Base-by-base conservation (phyloP, 2,797 vertebrate species). In the Sebastiscus albofasciatus region DNA sequence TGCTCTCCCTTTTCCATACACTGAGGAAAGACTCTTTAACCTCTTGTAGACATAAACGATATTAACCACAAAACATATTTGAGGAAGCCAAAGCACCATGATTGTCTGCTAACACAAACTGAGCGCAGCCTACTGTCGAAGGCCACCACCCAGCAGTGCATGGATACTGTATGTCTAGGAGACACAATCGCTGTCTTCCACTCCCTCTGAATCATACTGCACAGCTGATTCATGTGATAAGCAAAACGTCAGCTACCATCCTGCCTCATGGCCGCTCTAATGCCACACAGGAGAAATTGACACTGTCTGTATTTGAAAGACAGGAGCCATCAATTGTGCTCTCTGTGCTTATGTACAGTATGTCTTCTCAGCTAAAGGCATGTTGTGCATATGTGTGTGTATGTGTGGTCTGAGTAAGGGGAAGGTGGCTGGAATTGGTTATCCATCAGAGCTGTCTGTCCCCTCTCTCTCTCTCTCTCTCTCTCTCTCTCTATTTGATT, bases 151-250 rank as follows among this genome's bases (percentile, higher is more conserved):
- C 62, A 55, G 24, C 31, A 61, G 67, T 71, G 67, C 42, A 59
- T 72, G 27, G 64, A 83, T 49, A 54, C 33, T 9, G 10, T 14
- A 42, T 29, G 62, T 76, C 72, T 24, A 42, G 33, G 49, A 65
- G 33, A 79, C 52, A 72, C 72, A 79, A 72, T 84, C 72, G 61
- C 72, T 56, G 52, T 70, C 54, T 36, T 80, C 67, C 68, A 31
- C 74, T 68, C 46, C 31, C 59, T 54, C 77, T 81, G 60, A 77
- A 83, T 87, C 31, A 56, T 14, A 24, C 83, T 77, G 64, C 46
- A 61, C 71, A 67, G 59, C 73, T 92, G 91, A 94, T 94, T 93
- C 81, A 93, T 92, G 80, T 72, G 67, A 84, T 84, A 90, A 87
- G 93, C 82, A 87, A 79, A 81, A 64, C 86, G 69, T 69, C 67